Evolutionary conservation across 1,140 invertebrate genomes (phyloP), one percentile per base, ranked within the genome.

Genomic region (Drosophila truncata): DNA sequence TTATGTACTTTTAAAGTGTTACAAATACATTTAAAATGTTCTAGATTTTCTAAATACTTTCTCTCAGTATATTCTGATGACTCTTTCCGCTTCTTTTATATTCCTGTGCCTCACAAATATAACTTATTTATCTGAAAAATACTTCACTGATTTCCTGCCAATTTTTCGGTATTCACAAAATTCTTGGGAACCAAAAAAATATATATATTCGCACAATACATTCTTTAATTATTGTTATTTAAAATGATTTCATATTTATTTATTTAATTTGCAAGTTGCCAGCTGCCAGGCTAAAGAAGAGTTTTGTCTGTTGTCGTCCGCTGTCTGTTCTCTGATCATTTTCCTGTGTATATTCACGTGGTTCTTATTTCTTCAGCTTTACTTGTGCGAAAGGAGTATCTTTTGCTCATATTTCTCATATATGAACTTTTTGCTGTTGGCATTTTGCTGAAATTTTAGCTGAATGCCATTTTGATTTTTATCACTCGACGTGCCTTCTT

Each of bases 401-500:
- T 49, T 58, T 72, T 55, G 14, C 52, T 50, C 49, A 50, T 31
- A 55, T 55, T 37, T 37, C 52, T 37, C n/a, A 37, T 60, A 31
- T 11, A 44, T 54, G 16, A 4, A 31, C 16, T 5, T 16, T 35
- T 39, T 31, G 27, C 81, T 60, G 62, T 47, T 66, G 65, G 42
- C 59, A 33, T 50, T 72, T 63, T 73, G 46, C 20, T 64, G 42
- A 57, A 65, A 79, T 67, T 62, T 59, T 82, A 58, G 63, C 44
- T 50, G 69, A 82, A 69, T 83, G 64, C 59, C 42, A 49, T 80
- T 70, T 50, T 78, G 82, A 85, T 86, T 84, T 84, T 80, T 81
- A 84, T 84, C 82, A 78, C 47, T 31, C 63, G 73, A 77, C 54
- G 72, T 66, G 65, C 71, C 60, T 83, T 67, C 57, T 83, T 77